Conservation (phyloP, 2,797 vertebrate species). For the Eulemur rubriventer region DNA sequence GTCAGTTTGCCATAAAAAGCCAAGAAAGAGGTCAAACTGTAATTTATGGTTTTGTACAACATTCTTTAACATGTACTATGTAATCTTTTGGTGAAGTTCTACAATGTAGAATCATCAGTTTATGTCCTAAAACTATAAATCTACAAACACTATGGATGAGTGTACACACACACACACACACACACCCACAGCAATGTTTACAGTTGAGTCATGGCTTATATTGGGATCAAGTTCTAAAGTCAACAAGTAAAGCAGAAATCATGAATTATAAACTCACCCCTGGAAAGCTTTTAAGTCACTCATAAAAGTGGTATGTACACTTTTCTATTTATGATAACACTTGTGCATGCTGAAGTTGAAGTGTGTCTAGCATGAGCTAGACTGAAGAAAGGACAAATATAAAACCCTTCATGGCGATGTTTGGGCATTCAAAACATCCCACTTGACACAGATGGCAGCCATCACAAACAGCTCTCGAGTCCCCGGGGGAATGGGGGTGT, state of each 20-base stretch:
- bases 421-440: neutral
- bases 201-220: neutral
- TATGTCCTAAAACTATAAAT: neutral
- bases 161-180: no score
- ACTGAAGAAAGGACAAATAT: neutral
- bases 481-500: neutral
- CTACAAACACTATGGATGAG: neutral
- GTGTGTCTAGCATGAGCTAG: neutral
- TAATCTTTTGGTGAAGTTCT: neutral
- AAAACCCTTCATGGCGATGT: neutral
- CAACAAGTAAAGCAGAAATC: slow-evolving; percentile 17
- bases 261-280: neutral
- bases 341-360: neutral
- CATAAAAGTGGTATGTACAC: neutral
- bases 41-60: neutral
- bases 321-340: neutral
- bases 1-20: neutral
- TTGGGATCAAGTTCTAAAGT: slow-evolving; percentile 30
- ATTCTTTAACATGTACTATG: neutral
- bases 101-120: neutral
- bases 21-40: neutral
- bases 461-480: neutral
- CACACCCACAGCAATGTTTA: neutral
- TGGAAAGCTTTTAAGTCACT: slow-evolving; percentile 5
- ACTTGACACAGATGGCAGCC: neutral